Conservation (phyloP, 2,888 invertebrate species). For the Drosophila neotestacea region DNA sequence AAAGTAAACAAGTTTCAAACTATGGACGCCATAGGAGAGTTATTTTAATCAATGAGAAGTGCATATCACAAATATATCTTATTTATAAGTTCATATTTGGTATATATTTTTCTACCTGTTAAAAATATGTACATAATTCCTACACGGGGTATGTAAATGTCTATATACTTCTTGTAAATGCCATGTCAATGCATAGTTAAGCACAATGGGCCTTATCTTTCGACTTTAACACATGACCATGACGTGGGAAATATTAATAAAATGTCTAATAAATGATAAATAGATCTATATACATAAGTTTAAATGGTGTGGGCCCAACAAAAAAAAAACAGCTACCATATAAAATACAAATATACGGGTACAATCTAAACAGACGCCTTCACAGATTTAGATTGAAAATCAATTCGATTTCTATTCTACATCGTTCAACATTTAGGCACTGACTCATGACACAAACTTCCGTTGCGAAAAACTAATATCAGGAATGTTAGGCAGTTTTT, state of each 20-base stretch:
- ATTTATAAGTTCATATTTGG: background rate
- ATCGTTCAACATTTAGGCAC: constrained; percentile 52
- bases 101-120: background rate
- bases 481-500: constrained; percentile 54
- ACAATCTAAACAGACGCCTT: constrained; percentile 31
- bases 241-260: constrained; percentile 58
- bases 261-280: constrained; percentile 24
- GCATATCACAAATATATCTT: background rate
- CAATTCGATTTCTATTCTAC: constrained; percentile 47
- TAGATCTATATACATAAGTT: constrained; percentile 17
- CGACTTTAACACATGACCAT: constrained; percentile 70
- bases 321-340: constrained; percentile 11
- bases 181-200: constrained; percentile 44
- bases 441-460: constrained; percentile 75
- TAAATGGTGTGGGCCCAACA: constrained; percentile 45
- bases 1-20: background rate
- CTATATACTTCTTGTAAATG: constrained; percentile 3
- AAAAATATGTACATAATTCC: background rate
- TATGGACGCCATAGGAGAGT: background rate
- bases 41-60: background rate
- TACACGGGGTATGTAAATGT: constrained; percentile 2
- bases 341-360: background rate
- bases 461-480: constrained; percentile 68
- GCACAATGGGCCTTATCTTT: constrained; percentile 53
- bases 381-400: constrained; percentile 47